phyloP scores from a whole-genome alignment of 2,797 vertebrate species.

The Sternotherus odoratus region DNA sequence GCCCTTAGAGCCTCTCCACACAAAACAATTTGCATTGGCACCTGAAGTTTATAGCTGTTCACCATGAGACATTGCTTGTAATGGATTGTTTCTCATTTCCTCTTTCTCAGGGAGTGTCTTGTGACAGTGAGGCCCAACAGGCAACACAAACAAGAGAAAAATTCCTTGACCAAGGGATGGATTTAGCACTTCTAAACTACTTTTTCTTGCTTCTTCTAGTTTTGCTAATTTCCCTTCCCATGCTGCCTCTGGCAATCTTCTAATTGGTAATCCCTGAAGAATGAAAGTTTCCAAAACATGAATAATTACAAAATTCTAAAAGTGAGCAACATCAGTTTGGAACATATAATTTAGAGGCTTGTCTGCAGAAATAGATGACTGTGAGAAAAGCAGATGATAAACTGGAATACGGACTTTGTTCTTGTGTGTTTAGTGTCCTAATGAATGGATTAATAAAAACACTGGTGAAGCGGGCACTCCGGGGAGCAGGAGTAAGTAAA shows the following conservation, averaged over 20 bases:
- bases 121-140: not conserved
- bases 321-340: not conserved
- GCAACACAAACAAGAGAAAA: not conserved
- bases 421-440: not conserved
- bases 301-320: not conserved
- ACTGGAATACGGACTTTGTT: not conserved
- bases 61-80: not conserved
- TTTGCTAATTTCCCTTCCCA: not conserved
- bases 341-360: not conserved
- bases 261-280: not conserved
- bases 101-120: not conserved
- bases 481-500: not conserved
- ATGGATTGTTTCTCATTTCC: not conserved
- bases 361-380: not conserved
- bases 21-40: not conserved
- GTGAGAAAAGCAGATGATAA: conserved; percentile 7
- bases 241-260: not conserved
- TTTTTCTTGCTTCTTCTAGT: not conserved
- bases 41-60: not conserved
- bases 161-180: not conserved
- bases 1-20: not conserved
- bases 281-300: not conserved
- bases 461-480: not conserved
- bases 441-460: not conserved
- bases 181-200: not conserved